These are phyloP conservation scores for Spinus pinus DNA, from an alignment of 2,797 vertebrate genomes.

Conservation along the genomic window DNA sequence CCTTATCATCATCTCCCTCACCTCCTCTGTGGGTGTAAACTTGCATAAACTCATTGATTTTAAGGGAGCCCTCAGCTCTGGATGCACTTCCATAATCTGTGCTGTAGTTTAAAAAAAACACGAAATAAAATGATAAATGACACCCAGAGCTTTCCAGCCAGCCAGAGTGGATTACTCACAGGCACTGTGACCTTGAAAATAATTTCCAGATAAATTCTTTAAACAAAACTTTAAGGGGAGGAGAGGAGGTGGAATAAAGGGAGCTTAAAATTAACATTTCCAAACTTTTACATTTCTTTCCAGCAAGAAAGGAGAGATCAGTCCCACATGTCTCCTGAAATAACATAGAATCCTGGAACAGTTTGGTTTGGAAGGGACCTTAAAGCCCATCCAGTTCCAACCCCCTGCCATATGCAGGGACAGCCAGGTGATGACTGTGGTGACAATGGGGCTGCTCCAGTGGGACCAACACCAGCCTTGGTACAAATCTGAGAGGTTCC, in stretches of 20 bases:
- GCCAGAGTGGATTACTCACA: neutral
- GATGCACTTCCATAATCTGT: neutral
- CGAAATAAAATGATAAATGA: neutral
- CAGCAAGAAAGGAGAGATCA: neutral
- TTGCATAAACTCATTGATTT: neutral
- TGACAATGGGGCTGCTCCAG: neutral
- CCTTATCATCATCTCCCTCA: neutral
- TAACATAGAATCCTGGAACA: neutral
- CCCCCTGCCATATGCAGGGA: neutral
- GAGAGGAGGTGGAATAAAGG: neutral
- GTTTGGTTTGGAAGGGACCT: neutral
- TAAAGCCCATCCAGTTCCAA: neutral
- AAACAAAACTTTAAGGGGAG: neutral
- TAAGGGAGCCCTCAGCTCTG: neutral
- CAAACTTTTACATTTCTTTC: neutral
- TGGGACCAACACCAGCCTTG: neutral
- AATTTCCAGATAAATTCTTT: conserved; percentile 8
- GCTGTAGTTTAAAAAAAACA: neutral
- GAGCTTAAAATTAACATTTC: neutral
- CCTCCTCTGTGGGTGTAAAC: neutral
- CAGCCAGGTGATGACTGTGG: neutral
- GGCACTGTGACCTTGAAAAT: neutral
- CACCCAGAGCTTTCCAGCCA: neutral
- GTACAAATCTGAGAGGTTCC: neutral
- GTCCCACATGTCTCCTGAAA: neutral